These are phyloP conservation scores for Heliconius erato DNA, from an alignment of 2,888 invertebrate genomes.

Conservation along the genomic window DNA sequence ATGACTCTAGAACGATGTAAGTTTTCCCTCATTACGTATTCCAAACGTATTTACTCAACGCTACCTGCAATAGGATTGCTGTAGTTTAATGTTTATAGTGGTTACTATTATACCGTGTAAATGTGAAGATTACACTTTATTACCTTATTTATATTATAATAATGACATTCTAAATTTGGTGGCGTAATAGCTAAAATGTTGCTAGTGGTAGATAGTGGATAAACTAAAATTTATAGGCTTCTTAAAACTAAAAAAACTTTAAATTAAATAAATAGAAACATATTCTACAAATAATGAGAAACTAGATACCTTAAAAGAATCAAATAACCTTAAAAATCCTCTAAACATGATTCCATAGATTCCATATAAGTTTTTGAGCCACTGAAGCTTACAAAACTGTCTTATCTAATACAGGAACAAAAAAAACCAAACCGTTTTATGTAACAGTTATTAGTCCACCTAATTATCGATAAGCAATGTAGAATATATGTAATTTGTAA, in stretches of 20 bases:
- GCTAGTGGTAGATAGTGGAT: background rate
- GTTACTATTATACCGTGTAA: conserved; percentile 32
- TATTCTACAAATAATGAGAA: too few species aligned
- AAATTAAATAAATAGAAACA: too few species aligned
- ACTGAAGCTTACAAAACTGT: background rate
- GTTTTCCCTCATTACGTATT: conserved; percentile 63
- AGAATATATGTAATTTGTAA: conserved; percentile 77
- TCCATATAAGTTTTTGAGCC: too few species aligned
- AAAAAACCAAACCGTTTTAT: background rate
- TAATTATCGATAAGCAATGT: conserved; percentile 57
- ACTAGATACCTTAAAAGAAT: too few species aligned
- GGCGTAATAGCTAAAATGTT: background rate
- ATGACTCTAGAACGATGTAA: conserved; percentile 53
- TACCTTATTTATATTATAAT: conserved; percentile 26
- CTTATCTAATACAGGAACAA: background rate
- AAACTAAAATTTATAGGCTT: background rate
- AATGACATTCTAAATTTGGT: conserved; percentile 16
- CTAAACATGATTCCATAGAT: too few species aligned
- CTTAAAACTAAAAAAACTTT: too few species aligned
- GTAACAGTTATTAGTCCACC: conserved; percentile 47
- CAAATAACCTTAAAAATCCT: too few species aligned
- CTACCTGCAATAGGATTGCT: conserved; percentile 48
- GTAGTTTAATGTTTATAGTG: conserved; percentile 50
- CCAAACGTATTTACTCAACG: conserved; percentile 56
- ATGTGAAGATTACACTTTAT: conserved; percentile 27